Percentiles rank a stretch among this genome's conserved stretches.
Evolutionary conservation across 2,113 vertebrate species (phyloP).

Genomic region (Lagopus leucura): DNA sequence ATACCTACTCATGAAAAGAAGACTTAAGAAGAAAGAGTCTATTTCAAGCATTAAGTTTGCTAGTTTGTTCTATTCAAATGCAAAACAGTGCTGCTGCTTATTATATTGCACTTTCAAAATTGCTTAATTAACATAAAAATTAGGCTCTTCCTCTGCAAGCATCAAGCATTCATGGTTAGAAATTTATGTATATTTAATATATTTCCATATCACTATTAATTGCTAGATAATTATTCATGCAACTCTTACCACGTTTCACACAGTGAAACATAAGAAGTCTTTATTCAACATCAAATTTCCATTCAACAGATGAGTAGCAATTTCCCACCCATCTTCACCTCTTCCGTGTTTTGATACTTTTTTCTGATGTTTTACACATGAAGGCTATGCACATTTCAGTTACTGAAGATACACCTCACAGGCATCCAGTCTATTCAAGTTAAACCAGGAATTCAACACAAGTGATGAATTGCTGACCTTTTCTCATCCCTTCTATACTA

Average conservation of each 20-base stretch:
- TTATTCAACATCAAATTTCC: slow-evolving; percentile 76
- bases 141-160: slow-evolving; percentile 46
- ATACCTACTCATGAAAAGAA: background rate
- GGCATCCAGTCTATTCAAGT: background rate
- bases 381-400: background rate
- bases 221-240: slow-evolving; percentile 75
- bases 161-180: slow-evolving; percentile 64
- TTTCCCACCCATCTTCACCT: slow-evolving; percentile 38
- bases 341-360: slow-evolving; percentile 1
- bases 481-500: background rate
- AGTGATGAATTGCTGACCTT: background rate
- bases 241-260: slow-evolving; percentile 74
- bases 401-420: background rate
- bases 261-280: slow-evolving; percentile 65
- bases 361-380: background rate
- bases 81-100: slow-evolving; percentile 20
- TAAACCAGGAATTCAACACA: background rate
- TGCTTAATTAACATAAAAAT: slow-evolving; percentile 68
- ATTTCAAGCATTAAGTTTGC: slow-evolving; percentile 5
- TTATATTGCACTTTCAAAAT: slow-evolving; percentile 13
- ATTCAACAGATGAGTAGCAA: slow-evolving; percentile 59
- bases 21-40: slow-evolving; percentile 11
- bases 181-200: slow-evolving; percentile 76
- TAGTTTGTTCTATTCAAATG: slow-evolving; percentile 33
- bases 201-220: slow-evolving; percentile 71